phyloP scores from a whole-genome alignment of 2,797 vertebrate genomes.

The Enteromius viviparus region DNA sequence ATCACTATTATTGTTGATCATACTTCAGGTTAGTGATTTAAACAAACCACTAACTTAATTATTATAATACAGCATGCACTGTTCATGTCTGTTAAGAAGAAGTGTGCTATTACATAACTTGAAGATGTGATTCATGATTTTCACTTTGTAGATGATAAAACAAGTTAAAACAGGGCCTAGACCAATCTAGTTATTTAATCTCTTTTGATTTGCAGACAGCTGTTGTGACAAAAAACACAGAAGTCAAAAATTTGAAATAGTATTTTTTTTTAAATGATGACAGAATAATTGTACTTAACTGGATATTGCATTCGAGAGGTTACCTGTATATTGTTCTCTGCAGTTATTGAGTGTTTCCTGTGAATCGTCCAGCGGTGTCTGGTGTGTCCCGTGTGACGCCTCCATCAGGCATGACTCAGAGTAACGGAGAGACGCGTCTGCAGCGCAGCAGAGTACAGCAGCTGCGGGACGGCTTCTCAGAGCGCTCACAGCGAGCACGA shows the following conservation, averaged over 20 bases:
- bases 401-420: slow-evolving; percentile 82
- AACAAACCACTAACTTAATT: neutral
- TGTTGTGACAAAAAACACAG: neutral
- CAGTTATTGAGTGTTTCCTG: neutral
- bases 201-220: neutral
- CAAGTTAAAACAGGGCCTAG: neutral
- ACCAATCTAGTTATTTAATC: neutral
- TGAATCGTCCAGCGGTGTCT: neutral
- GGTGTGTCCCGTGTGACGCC: neutral
- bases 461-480: slow-evolving; percentile 84
- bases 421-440: slow-evolving; percentile 83
- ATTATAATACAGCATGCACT: neutral
- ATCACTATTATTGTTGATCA: neutral
- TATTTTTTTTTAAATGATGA: neutral
- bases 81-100: neutral
- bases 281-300: neutral
- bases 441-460: slow-evolving; percentile 81
- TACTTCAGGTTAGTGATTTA: neutral
- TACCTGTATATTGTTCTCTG: neutral
- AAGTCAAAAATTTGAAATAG: too few relatives aligned
- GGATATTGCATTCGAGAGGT: neutral
- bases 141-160: neutral
- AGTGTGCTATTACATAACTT: neutral
- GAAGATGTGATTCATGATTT: neutral
- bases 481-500: slow-evolving; percentile 83